These are phyloP conservation scores for Perithous albicinctus DNA, from an alignment of 2,888 invertebrate genomes.

Conservation along the genomic window DNA sequence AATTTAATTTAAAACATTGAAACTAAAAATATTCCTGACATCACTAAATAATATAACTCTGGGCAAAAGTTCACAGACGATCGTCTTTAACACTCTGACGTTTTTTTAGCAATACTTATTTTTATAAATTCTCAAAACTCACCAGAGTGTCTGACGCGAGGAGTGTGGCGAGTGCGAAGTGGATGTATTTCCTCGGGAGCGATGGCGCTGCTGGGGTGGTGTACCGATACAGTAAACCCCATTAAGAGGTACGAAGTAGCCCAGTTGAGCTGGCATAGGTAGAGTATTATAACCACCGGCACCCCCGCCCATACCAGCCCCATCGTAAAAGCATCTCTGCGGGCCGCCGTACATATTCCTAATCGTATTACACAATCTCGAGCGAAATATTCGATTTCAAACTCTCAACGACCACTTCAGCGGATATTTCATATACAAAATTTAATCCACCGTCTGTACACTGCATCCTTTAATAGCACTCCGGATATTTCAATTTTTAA, in stretches of 20 bases:
- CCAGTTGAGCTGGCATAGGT: conserved; percentile 76
- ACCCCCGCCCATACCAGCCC: conserved; percentile 44
- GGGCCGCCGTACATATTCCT: conserved; percentile 70
- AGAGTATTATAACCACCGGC: conserved; percentile 69
- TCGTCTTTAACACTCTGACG: too few species aligned
- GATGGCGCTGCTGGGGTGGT: conserved; percentile 67
- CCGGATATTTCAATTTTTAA: too few species aligned
- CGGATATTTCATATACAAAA: not conserved
- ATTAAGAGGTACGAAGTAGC: conserved; percentile 78
- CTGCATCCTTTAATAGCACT: too few species aligned
- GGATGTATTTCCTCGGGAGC: conserved; percentile 67
- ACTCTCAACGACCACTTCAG: not conserved
- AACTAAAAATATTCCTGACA: too few species aligned
- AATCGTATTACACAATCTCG: not conserved
- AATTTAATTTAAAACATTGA: too few species aligned
- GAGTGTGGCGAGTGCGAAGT: conserved; percentile 69
- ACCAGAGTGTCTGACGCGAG: conserved; percentile 73
- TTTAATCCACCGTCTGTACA: too few species aligned
- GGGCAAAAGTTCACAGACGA: too few species aligned
- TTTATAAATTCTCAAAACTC: conserved; percentile 66
- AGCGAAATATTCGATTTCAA: not conserved
- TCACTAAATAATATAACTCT: too few species aligned
- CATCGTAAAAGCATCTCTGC: conserved; percentile 71
- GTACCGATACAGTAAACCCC: conserved; percentile 72
- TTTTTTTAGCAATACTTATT: not conserved